A percentile compares a stretch with the other conserved stretches of the same genome.
These are phyloP conservation scores for Labeo catla DNA, from an alignment of 2,113 vertebrate species.

Conservation along the genomic window DNA sequence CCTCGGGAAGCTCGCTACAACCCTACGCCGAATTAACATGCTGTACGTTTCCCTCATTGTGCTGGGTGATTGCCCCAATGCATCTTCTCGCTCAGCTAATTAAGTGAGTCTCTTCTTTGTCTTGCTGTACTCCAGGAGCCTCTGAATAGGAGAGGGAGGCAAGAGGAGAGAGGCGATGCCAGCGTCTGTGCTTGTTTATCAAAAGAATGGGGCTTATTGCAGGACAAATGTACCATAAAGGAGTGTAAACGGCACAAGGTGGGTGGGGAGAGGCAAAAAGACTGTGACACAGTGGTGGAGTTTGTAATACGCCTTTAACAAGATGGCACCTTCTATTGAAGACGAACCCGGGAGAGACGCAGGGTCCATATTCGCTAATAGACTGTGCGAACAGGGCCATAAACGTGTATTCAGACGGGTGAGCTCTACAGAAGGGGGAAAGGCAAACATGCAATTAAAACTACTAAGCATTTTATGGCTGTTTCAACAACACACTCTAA, in stretches of 20 bases:
- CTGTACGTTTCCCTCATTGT: slow-evolving; percentile 73
- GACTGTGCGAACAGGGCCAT: slow-evolving; percentile 43
- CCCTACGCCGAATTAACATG: slow-evolving; percentile 64
- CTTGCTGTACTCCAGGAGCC: slow-evolving; percentile 67
- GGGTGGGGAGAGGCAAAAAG: slow-evolving; percentile 44
- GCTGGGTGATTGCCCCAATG: slow-evolving; percentile 79
- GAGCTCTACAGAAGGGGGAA: slow-evolving; percentile 21
- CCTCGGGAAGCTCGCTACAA: slow-evolving; percentile 53
- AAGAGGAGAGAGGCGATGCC: slow-evolving; percentile 52
- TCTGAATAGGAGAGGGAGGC: slow-evolving; percentile 53
- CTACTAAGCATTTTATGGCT: neutral
- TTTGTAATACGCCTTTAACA: slow-evolving; percentile 53
- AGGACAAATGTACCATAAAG: slow-evolving; percentile 59
- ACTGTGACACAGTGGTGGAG: slow-evolving; percentile 40
- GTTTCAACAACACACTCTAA: slow-evolving; percentile 43
- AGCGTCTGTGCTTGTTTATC: slow-evolving; percentile 68
- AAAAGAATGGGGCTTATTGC: slow-evolving; percentile 62
- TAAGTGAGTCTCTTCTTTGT: slow-evolving; percentile 78
- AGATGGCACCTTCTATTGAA: slow-evolving; percentile 49
- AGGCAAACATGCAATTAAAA: slow-evolving; percentile 45
- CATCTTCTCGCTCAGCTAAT: slow-evolving; percentile 79
- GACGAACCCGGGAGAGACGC: slow-evolving; percentile 3
- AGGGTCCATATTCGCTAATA: slow-evolving; percentile 48
- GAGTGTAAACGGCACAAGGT: slow-evolving; percentile 49
- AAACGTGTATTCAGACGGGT: slow-evolving; percentile 42